A percentile compares a stretch with the other conserved stretches of the same genome.
phyloP scores from a whole-genome alignment of 2,888 invertebrate species.

The Tholera decimalis region DNA sequence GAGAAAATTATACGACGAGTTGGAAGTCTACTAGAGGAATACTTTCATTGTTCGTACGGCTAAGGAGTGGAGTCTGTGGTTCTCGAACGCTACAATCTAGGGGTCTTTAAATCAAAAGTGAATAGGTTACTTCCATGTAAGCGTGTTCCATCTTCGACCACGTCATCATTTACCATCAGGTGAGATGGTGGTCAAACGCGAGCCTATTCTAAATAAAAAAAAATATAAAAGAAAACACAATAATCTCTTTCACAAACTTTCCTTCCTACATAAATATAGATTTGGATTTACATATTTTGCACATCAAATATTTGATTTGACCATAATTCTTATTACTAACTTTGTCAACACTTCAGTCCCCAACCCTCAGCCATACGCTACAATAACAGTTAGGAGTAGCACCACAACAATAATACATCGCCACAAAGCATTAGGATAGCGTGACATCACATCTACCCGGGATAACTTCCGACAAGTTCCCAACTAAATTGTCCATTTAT shows the following conservation, averaged over 20 bases:
- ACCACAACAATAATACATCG: conserved; percentile 51
- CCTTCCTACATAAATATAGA: neutral
- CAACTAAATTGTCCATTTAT: conserved; percentile 79
- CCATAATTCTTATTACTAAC: conserved; percentile 6
- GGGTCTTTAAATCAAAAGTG: neutral
- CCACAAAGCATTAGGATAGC: conserved; percentile 60
- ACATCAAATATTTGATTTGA: conserved; percentile 2
- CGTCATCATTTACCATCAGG: too few species aligned
- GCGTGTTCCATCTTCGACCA: too few species aligned
- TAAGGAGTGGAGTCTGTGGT: neutral
- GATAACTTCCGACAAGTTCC: conserved; percentile 70
- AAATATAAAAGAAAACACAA: neutral
- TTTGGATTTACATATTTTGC: neutral
- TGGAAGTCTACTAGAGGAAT: too few species aligned
- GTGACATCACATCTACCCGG: conserved; percentile 61
- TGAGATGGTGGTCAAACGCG: too few species aligned
- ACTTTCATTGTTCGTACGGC: too few species aligned
- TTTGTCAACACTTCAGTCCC: conserved; percentile 10
- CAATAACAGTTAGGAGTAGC: conserved; percentile 29
- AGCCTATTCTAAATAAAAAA: too few species aligned
- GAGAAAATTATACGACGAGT: neutral
- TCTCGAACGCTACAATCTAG: too few species aligned
- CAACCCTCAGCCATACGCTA: conserved; percentile 18
- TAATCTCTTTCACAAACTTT: neutral
- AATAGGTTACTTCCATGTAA: too few species aligned